Evolutionary conservation across 1,140 invertebrate species (phyloP), one percentile per base, ranked within the genome.

Genomic region (Campoletis sonorensis): DNA sequence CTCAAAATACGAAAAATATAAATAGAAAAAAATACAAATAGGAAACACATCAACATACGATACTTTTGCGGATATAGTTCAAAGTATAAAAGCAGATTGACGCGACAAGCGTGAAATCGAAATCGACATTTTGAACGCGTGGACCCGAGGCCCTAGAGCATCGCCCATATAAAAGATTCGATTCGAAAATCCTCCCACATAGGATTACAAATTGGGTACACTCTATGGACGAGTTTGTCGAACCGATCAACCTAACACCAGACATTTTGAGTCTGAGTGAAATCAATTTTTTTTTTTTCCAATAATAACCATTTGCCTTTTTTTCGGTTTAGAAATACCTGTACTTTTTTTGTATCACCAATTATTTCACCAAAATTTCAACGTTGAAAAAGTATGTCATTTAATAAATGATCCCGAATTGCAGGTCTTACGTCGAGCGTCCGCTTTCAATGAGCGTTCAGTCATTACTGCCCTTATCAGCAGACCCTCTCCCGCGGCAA

Each of bases 101-200:
- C 61, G 23, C 61, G 61, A 27, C 61, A 67, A 67, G 61, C 61
- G 61, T 67, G 61, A 67, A 67, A 67, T 67, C 61, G 61, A 67
- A 67, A 67, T 67, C 13, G 61, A 67, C 61, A 67, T 67, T 67
- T 67, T 67, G 61, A 67, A 26, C 21, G 21, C 23, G 23, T 23
- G 61, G 23, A 58, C 54, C 54, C 4, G 40, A 45, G 40, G 40
- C 40, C 40, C 54, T 4, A 1, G 61, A 67, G 61, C 10, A 27
- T 26, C 21, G 21, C 15, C 15, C 13, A 27, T 27, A 67, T 67
- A 67, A 27, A 67, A 67, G 61, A 67, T 67, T 67, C 61, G 61
- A 67, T 67, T 67, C 23, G 61, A 67, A 67, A 67, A 67, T 23
- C 13, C 23, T 27, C n/a, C 21, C 23, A 67, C 61, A 67, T 23